Conservation (phyloP, 92 coral and sea anemone genomes). For the Heteractis magnifica region DNA sequence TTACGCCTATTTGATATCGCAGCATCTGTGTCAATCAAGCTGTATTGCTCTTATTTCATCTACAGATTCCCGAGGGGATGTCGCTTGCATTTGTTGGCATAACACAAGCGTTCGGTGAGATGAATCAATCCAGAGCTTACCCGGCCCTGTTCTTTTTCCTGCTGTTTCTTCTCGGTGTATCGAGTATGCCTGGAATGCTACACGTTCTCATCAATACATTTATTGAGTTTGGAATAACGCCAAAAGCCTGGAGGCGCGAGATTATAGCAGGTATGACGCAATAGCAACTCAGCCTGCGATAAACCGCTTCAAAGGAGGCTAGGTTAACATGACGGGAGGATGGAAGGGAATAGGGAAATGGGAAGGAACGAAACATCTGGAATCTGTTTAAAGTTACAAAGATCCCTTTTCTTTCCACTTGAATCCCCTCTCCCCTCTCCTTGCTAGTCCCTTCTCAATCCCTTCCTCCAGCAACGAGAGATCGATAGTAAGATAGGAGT, state of each 20-base stretch:
- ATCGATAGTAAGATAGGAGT: too few species aligned
- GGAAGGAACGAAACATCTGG: too few species aligned
- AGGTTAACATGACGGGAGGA: too few species aligned
- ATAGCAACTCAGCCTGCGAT: not conserved
- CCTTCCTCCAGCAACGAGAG: too few species aligned
- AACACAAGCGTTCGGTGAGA: constrained; percentile 78
- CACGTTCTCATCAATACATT: constrained; percentile 56
- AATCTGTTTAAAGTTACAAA: too few species aligned
- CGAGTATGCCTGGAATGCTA: constrained; percentile 86
- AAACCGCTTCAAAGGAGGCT: not conserved
- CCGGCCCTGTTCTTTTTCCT: constrained; percentile 82
- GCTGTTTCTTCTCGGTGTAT: constrained; percentile 71
- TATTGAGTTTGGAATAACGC: constrained; percentile 58
- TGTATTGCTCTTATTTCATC: not conserved
- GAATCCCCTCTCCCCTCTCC: too few species aligned
- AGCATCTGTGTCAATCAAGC: too few species aligned
- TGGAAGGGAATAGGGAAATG: not conserved
- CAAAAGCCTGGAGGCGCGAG: constrained; percentile 70
- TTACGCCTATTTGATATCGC: too few species aligned
- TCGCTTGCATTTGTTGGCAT: constrained; percentile 91
- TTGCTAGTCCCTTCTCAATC: too few species aligned
- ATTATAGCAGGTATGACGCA: constrained; percentile 69
- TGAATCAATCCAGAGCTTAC: constrained; percentile 44
- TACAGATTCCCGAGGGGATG: constrained; percentile 84
- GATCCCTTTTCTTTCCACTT: too few species aligned